Conservation (phyloP, 2,797 vertebrate genomes). For the Phoeniculus purpureus region DNA sequence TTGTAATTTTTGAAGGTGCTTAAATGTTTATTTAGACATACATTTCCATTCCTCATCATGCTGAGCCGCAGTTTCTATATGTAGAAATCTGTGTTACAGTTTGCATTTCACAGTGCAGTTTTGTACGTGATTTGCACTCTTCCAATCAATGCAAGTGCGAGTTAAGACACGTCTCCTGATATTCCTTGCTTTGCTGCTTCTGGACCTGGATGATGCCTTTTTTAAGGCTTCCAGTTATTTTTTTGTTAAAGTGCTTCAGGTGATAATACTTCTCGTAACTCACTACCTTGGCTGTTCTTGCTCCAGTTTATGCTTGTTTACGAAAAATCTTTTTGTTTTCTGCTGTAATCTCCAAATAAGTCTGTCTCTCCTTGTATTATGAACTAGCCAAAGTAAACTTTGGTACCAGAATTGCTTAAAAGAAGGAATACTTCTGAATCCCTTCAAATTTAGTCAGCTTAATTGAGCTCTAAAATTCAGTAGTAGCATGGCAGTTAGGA, state of each 20-base stretch:
- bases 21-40: background rate
- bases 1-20: background rate
- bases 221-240: background rate
- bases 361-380: background rate
- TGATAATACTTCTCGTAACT: background rate
- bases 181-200: background rate
- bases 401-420: background rate
- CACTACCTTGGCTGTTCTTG: background rate
- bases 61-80: background rate
- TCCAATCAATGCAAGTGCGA: background rate
- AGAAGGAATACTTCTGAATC: background rate
- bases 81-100: background rate
- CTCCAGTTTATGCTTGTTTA: background rate
- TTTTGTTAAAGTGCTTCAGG: background rate
- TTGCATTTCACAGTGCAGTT: background rate
- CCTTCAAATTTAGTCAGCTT: background rate
- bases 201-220: background rate
- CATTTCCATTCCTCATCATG: background rate
- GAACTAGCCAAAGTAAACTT: background rate
- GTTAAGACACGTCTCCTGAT: background rate
- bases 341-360: background rate
- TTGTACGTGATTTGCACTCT: background rate
- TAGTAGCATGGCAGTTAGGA: background rate
- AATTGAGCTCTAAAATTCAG: background rate
- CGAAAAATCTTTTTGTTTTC: background rate